These are phyloP conservation scores for Catocala nupta DNA, from an alignment of 2,888 invertebrate species.

Conservation along the genomic window DNA sequence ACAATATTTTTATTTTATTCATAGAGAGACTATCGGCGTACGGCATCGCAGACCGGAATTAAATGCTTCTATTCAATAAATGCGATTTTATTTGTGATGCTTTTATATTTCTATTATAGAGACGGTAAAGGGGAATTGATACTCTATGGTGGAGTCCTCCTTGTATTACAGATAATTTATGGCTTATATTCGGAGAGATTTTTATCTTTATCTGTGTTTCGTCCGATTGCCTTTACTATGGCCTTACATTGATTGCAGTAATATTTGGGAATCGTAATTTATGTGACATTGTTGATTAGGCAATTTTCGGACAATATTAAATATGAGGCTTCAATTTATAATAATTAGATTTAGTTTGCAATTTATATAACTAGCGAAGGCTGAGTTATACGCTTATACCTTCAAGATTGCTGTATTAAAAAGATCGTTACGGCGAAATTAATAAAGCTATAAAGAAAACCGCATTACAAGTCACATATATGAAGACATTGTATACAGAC, in stretches of 20 bases:
- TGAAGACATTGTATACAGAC: constrained; percentile 27
- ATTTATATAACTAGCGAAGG: not conserved
- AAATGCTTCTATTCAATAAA: constrained; percentile 79
- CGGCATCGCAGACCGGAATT: constrained; percentile 64
- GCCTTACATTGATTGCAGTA: constrained; percentile 53
- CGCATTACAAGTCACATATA: constrained; percentile 13
- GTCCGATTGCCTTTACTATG: constrained; percentile 61
- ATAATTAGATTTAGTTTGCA: not conserved
- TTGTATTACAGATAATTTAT: constrained; percentile 74
- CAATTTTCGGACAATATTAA: not conserved
- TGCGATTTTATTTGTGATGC: constrained; percentile 67
- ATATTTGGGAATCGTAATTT: constrained; percentile 40
- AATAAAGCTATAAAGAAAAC: constrained; percentile 31
- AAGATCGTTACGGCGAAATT: not conserved
- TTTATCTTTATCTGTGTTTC: constrained; percentile 73
- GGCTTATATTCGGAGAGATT: constrained; percentile 70
- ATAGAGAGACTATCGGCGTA: constrained; percentile 64
- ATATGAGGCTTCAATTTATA: not conserved
- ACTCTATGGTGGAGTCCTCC: constrained; percentile 53
- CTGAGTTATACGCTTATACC: too few species aligned
- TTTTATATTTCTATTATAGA: constrained; percentile 81
- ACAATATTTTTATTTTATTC: constrained; percentile 75
- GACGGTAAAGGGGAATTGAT: constrained; percentile 70
- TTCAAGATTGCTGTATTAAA: too few species aligned
- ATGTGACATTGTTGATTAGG: constrained; percentile 32